Base-by-base conservation (phyloP, 2,888 invertebrate species). In the Blastobasis adustella region DNA sequence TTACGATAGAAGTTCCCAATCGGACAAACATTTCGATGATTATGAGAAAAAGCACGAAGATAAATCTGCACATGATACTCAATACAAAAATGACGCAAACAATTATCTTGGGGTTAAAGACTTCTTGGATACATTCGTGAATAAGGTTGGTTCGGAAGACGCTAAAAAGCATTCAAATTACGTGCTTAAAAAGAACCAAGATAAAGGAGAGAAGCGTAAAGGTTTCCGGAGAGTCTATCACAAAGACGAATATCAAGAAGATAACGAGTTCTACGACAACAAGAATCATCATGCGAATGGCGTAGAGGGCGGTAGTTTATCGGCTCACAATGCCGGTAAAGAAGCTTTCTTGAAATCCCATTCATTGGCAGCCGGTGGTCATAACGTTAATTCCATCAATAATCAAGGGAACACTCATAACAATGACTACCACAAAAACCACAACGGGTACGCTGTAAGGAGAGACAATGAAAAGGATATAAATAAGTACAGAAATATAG, bases 181-280 rank as follows among this genome's bases (percentile, higher is more conserved):
- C 40, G 47, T 65, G 9, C 47, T 74, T 0, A 73, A 72, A 51
- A 68, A 55, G 47, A 72, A 78, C 49, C 63, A 74, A 55, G 78
- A 82, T 55, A 79, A 77, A 55, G 77, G 81, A 40, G 75, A 82
- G 55, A 82, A 78, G 37, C 75, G 65, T 48, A 84, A 81, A 63
- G 84, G 85, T 10, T 84, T 82, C 56, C 76, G 71, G 53, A 74
- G 73, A 62, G 77, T 85, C 36, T 85, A 85, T 57, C 82, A 82
- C 56, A 86, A 84, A 57, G 82, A 86, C 52, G 85, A 87, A 59
- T 86, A 81, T 65, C 73, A 77, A 55, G 82, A 83, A 62, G 80
- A 85, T 50, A 79, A 84, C 42, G 81, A 86, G 53, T 85, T 82
- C 56, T 83, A 67, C 55, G 82, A 85, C 56, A 81, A 84, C 57